phyloP scores from a whole-genome alignment of 2,888 invertebrate genomes.

The Phlogophora meticulosa region DNA sequence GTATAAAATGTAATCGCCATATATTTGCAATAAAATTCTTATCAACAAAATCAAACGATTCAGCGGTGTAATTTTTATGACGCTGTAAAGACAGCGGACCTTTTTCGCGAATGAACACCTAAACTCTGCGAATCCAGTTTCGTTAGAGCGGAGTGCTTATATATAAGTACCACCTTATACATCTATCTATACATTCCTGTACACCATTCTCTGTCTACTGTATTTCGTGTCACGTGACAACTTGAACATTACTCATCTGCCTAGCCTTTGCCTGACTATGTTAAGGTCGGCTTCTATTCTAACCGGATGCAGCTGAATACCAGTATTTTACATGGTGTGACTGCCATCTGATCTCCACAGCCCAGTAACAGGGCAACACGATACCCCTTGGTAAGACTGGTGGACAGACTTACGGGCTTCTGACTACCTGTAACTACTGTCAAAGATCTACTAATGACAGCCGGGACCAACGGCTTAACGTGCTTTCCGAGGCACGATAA shows the following conservation, averaged over 20 bases:
- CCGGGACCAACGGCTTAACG: too few species aligned
- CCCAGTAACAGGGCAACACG: too few species aligned
- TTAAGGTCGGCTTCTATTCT: too few species aligned
- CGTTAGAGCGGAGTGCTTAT: slow-evolving; percentile 36
- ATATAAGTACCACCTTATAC: slow-evolving; percentile 20
- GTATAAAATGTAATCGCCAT: slow-evolving; percentile 73
- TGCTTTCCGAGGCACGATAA: too few species aligned
- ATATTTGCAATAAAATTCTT: slow-evolving; percentile 78
- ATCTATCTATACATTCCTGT: slow-evolving; percentile 5
- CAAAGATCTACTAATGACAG: too few species aligned
- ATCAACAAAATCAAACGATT: slow-evolving; percentile 80
- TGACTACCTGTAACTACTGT: too few species aligned
- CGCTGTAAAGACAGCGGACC: slow-evolving; percentile 78
- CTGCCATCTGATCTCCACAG: too few species aligned
- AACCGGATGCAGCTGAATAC: too few species aligned
- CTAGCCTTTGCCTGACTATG: too few species aligned
- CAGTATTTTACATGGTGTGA: too few species aligned
- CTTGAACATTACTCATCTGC: slow-evolving; percentile 12
- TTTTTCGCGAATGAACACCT: slow-evolving; percentile 69
- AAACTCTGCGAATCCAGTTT: slow-evolving; percentile 52
- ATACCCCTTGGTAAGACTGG: too few species aligned
- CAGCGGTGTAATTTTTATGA: slow-evolving; percentile 81
- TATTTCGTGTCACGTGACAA: slow-evolving; percentile 11
- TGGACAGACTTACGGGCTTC: too few species aligned
- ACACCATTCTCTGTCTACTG: background rate